Base-by-base conservation (phyloP, 2,113 vertebrate species). In the Zapornia atra region DNA sequence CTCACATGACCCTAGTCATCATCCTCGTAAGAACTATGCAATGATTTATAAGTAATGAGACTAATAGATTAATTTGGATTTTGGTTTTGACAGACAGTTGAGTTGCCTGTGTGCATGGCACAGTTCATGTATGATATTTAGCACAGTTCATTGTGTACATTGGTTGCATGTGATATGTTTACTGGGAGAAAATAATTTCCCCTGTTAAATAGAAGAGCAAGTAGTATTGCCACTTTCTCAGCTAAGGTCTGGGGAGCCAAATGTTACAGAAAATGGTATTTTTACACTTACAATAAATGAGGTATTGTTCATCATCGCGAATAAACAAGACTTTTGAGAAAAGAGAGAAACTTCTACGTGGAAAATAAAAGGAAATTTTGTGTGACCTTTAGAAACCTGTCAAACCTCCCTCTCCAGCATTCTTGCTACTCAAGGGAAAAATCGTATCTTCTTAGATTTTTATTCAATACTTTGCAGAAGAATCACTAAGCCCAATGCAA, bases 1-100 rank as follows among this genome's bases (percentile, higher is more conserved):
- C 19, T 70, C 0, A 0, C 20, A 1, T 59, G 28, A 6, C 54
- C 15, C 54, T 51, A 5, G 9, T 86, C 26, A 12, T 72, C 13
- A 29, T 11, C 15, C 40, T 63, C 44, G 19, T 31, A 24, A 48
- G 20, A 72, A 6, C 34, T 14, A 2, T n/a, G 2, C 42, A 44
- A 64, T 56, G 25, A 63, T 71, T 66, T 63, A 20, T 44, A 81
- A 48, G 26, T 51, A 13, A 21, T 78, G 31, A 34, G 4, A 57
- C 61, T 29, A 73, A 61, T 19, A 26, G 31, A 29, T 73, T 6
- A 15, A 40, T 60, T 65, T 64, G 57, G 31, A 13, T 50, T 68
- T 34, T 48, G 34, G 16, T 51, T 77, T 77, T 61, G 50, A 46
- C 15, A 25, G 72, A 10, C 25, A 66, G 21, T 20, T 66, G 68